Evolutionary conservation across 2,888 invertebrate species (phyloP), one percentile per base, ranked within the genome.

Genomic region (Xestia c-nigrum): DNA sequence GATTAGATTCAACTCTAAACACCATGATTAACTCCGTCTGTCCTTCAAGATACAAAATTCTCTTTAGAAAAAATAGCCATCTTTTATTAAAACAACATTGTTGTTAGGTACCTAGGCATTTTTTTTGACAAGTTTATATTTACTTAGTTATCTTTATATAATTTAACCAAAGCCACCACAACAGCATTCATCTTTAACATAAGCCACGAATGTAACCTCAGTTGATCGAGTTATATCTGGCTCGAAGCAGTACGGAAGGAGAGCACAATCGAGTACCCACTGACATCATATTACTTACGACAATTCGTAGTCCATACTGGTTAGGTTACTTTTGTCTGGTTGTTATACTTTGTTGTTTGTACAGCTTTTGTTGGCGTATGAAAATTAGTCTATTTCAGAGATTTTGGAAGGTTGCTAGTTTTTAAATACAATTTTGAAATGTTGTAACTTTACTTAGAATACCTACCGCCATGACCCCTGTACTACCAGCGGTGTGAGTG

Each of bases 221-320:
- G 63, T 66, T 55, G 55, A 76, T 52, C 3, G 21, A 21, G 81
- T 65, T 76, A 14, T 65, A 76, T 77, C 76, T 74, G 59, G 70
- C 31, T 76, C 19, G 71, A 52, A 40, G n/a, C 64, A 59, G 16
- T 68, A 14, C 66, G 80, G 71, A 82, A 79, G 59, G 68, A 43
- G 74, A 50, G n/a, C 59, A 59, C 40, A 46, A 67, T 65, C 50
- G 24, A 16, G 7, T 24, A 57, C 40, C 4, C 0, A 40, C 24
- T 31, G 64, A 40, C 81, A 43, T 72, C 63, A 52, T 31, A 52
- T 72, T 72, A 76, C 68, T 76, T 64, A 52, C 64, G 40, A 68
- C 76, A 81, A 81, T 81, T 63, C 55, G 14, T 50, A 61, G 65
- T 57, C 24, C 50, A 61, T 46, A 74, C 64, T 63, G 50, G 40